Conservation (phyloP, 2,888 invertebrate genomes). For the Ectobius pallidus region DNA sequence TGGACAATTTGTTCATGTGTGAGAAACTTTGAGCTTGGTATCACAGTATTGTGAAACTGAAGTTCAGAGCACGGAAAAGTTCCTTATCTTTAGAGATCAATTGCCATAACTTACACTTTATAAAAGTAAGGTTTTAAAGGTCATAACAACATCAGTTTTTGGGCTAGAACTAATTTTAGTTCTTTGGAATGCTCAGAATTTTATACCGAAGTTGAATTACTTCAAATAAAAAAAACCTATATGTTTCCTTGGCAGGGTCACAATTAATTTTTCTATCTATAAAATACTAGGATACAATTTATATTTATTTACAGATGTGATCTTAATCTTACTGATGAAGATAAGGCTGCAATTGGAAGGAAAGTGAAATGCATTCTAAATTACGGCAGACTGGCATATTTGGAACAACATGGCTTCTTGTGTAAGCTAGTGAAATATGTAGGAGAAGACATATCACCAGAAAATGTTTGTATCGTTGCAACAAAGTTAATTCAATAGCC, state of each 20-base stretch:
- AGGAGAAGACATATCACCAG: neutral
- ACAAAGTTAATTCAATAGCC: neutral
- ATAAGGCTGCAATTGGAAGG: neutral
- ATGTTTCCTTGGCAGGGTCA: neutral
- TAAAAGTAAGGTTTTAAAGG: too few relatives aligned
- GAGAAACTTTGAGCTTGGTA: too few relatives aligned
- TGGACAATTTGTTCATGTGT: too few relatives aligned
- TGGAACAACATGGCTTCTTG: neutral
- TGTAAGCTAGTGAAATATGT: neutral
- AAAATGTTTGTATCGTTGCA: constrained; percentile 2
- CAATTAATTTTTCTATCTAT: neutral
- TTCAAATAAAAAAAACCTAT: neutral
- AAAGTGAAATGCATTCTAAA: constrained; percentile 1
- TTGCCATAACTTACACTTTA: too few relatives aligned
- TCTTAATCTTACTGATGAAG: neutral
- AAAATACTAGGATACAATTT: neutral
- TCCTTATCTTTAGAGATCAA: too few relatives aligned
- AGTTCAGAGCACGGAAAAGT: too few relatives aligned
- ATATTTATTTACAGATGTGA: neutral
- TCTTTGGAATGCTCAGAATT: neutral
- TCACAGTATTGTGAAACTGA: too few relatives aligned
- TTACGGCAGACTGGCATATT: neutral
- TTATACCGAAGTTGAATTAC: neutral
- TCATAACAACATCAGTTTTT: neutral
- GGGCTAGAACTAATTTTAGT: neutral